These are phyloP conservation scores for Notiomystis cincta DNA, from an alignment of 2,113 vertebrate species.

Conservation along the genomic window DNA sequence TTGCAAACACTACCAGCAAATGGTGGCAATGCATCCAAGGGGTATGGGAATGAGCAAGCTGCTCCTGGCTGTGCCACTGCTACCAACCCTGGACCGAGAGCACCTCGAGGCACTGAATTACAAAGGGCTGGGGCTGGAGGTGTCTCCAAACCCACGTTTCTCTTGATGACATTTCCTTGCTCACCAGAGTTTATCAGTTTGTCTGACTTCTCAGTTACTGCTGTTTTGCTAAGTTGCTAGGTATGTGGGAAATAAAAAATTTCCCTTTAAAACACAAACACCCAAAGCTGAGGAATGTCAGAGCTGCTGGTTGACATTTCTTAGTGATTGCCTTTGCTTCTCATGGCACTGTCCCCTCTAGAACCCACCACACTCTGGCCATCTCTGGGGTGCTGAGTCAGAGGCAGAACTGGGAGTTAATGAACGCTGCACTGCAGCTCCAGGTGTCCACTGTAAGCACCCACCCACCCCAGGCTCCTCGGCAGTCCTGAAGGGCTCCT, in stretches of 20 bases:
- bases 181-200: not conserved
- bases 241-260: not conserved
- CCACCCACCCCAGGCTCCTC: not conserved
- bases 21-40: not conserved
- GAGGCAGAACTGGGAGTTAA: not conserved
- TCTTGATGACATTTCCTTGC: not conserved
- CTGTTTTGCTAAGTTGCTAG: not conserved
- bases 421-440: not conserved
- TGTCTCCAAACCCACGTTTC: not conserved
- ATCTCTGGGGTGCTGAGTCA: not conserved
- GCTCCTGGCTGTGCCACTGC: not conserved
- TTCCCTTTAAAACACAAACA: not conserved
- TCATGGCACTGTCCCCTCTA: not conserved
- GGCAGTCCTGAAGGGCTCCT: not conserved
- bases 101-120: not conserved
- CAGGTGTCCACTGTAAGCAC: not conserved
- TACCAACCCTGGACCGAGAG: not conserved
- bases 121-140: not conserved
- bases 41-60: not conserved
- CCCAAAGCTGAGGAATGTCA: not conserved
- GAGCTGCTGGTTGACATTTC: not conserved
- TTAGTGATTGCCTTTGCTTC: not conserved
- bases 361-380: not conserved
- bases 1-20: not conserved
- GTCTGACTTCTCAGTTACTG: not conserved